phyloP scores from a whole-genome alignment of 2,113 vertebrate species.

The Petromus typicus region DNA sequence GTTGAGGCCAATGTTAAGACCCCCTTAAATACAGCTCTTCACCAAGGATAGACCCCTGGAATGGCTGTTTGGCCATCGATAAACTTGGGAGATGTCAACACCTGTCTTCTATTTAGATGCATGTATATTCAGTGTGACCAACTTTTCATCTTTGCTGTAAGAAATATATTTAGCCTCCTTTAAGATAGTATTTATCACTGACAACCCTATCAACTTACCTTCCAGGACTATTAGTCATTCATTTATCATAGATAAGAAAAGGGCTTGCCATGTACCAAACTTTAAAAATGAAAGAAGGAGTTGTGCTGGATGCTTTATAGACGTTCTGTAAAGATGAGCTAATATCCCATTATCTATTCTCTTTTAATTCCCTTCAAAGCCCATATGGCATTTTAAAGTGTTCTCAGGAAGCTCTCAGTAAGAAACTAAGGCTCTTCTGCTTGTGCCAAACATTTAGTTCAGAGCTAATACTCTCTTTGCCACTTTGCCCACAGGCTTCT shows the following conservation, averaged over 20 bases:
- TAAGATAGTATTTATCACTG: not conserved
- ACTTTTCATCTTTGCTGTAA: constrained; percentile 10
- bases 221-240: not conserved
- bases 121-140: not conserved
- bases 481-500: no score
- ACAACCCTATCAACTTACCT: not conserved
- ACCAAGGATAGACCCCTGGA: not conserved
- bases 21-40: not conserved
- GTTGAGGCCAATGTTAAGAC: constrained; percentile 25
- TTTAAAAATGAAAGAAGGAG: constrained; percentile 35
- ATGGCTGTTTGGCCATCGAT: not conserved
- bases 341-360: not conserved
- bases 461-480: not conserved
- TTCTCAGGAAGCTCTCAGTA: constrained; percentile 5
- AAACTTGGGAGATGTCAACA: not conserved
- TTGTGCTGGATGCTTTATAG: not conserved
- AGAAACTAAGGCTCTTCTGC: not conserved
- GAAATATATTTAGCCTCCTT: not conserved
- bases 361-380: constrained; percentile 35
- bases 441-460: not conserved
- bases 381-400: constrained; percentile 23
- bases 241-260: not conserved
- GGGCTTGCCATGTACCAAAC: not conserved
- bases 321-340: not conserved
- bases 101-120: constrained; percentile 3